Base-by-base conservation (phyloP, 2,113 vertebrate species). In the Mesembrinibis cayennensis region DNA sequence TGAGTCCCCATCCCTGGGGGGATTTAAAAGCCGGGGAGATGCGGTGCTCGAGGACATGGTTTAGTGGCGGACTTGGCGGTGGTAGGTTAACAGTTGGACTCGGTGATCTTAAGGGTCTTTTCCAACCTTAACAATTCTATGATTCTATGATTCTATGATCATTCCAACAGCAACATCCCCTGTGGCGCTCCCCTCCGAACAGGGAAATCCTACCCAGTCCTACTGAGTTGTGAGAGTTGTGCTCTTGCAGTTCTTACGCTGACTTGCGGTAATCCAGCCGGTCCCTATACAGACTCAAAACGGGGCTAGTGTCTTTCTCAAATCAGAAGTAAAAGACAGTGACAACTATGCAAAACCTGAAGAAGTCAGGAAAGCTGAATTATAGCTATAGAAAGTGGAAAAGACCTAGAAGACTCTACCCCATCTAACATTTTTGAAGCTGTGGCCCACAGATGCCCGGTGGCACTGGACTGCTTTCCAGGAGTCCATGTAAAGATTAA, bases 131-230 rank as follows among this genome's bases (percentile, higher is more conserved):
- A 38, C 38, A 38, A 38, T 38, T 38, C 38, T 38, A 38, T 38
- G 38, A 38, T 38, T 38, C 38, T 38, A 38, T 38, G 38, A 38
- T 38, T 38, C 38, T 8, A 38, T 38, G 38, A 38, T 38, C 38
- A 0, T 77, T 47, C 44, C 23, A 55, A 18, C 34, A 49, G 67
- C 52, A 84, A 29, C 30, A 32, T 45, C 61, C n/a, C 52, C 70
- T 10, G 27, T 3, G 3, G 32, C 1, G 4, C 56, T 80, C 47
- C 30, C 56, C 52, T 92, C 27, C 7, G 1, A 65, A 2, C 0
- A 3, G 42, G 53, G 80, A 23, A 87, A 59, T 63, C 52, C 76
- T 14, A 34, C 66, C 27, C 56, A 17, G 47, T 15, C 79, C 50
- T 55, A 14, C 44, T 5, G 72, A 79, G 72, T 6, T 30, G 26